Base-by-base conservation (phyloP, 2,797 vertebrate genomes). In the Toxotes lorentzi region DNA sequence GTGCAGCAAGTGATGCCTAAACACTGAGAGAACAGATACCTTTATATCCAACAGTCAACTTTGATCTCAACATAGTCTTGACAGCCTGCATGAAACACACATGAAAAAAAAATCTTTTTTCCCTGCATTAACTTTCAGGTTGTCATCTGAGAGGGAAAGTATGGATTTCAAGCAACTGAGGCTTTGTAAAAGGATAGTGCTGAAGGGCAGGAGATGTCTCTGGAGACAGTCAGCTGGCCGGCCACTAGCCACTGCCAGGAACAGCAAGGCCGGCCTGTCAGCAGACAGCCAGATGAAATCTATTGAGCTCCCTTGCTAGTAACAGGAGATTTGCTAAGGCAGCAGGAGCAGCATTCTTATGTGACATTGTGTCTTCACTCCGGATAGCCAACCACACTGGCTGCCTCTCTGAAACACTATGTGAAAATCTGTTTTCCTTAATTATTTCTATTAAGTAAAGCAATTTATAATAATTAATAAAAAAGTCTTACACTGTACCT, bases 151-250 rank as follows among this genome's bases (percentile, higher is more conserved):
- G 75, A 79, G 77, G 70, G 81, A 70, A 89, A 74, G 91, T 92
- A 89, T 93, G 73, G 90, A 90, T 93, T 93, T 91, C 91, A 88
- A 67, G 79, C 79, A 75, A 86, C 86, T 72, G 81, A 83, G 78
- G 82, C 73, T 89, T 88, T 93, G 91, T 90, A 94, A 93, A 89
- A 88, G 81, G 91, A 95, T 88, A 91, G 88, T 32, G 34, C 85
- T 81, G 78, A 90, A 88, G 86, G 86, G 92, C 86, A 87, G 68
- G 75, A 83, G 81, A 69, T 30, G 83, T 87, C 89, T 91, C 90
- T 27, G 19, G 89, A 88, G 90, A 79, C 86, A 45, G 64, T 78
- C 64, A 82, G 87, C 88, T 79, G 80, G 83, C 83, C 34, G 70
- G 86, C 81, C 86, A 81, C 79, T 83, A 45, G 85, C 82, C 78